Evolutionary conservation across 2,113 vertebrate genomes (phyloP).

Genomic region (Oreochromis tanganicae): DNA sequence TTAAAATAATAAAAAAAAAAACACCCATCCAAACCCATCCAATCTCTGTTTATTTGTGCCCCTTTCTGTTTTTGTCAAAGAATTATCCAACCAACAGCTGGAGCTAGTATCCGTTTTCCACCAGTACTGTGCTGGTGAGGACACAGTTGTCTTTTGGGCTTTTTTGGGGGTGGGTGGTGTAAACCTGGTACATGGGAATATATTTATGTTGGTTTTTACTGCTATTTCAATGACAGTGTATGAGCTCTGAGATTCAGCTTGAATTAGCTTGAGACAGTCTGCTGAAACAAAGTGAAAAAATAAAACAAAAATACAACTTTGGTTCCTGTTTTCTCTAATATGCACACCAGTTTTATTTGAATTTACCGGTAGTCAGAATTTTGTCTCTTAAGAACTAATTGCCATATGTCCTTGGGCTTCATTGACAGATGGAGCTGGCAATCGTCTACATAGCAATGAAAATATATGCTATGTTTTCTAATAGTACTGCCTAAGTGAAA

Average conservation of each 20-base stretch:
- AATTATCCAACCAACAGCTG: background rate
- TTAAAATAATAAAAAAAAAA: slow-evolving; percentile 63
- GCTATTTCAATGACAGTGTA: background rate
- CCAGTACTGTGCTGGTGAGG: background rate
- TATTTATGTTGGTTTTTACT: background rate
- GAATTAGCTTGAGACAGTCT: background rate
- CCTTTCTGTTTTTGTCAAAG: background rate
- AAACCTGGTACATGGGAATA: background rate
- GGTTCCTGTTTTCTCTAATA: background rate
- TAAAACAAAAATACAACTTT: background rate
- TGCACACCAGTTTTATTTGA: background rate
- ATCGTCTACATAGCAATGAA: background rate
- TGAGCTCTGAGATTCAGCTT: background rate
- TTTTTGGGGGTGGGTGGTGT: no score
- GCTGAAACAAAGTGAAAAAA: background rate
- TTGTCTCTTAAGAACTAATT: background rate
- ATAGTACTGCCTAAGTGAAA: background rate
- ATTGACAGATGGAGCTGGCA: background rate
- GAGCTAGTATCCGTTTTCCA: background rate
- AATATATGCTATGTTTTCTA: background rate
- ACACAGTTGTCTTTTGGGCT: background rate
- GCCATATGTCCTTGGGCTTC: background rate
- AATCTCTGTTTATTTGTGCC: background rate
- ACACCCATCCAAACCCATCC: background rate
- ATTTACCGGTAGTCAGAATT: background rate